A percentile compares a stretch with the other conserved stretches of the same genome.
These are phyloP conservation scores for Boloria selene DNA, from an alignment of 2,888 invertebrate species.

Conservation along the genomic window DNA sequence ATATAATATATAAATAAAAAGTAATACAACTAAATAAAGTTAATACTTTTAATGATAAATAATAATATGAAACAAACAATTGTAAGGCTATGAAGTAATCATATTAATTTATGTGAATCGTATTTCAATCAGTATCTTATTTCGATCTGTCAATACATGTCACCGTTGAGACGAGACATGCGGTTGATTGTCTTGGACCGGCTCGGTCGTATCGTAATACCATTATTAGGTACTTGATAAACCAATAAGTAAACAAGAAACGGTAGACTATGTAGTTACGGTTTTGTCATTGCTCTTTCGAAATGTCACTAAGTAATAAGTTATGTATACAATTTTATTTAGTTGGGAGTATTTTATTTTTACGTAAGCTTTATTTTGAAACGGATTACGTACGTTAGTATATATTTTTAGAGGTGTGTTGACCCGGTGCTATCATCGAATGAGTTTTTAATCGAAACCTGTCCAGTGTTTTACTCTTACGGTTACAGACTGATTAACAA, in stretches of 20 bases:
- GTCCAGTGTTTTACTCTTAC: too few species aligned
- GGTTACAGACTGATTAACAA: too few species aligned
- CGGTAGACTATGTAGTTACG: background rate
- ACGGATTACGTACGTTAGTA: too few species aligned
- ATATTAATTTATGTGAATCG: slow-evolving; percentile 10
- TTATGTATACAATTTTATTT: background rate
- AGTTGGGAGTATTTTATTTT: too few species aligned
- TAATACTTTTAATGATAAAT: too few species aligned
- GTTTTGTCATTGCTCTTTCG: background rate
- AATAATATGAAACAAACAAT: too few species aligned
- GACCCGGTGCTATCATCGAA: too few species aligned
- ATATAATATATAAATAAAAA: too few species aligned
- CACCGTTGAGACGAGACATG: slow-evolving; percentile 17
- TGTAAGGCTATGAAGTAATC: background rate
- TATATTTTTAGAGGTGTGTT: too few species aligned
- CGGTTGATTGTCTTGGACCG: slow-evolving; percentile 26
- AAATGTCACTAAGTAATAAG: background rate
- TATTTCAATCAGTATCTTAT: slow-evolving; percentile 21
- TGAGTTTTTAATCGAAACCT: too few species aligned
- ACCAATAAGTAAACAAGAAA: slow-evolving; percentile 16
- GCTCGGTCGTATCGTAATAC: slow-evolving; percentile 9
- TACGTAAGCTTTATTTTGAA: too few species aligned
- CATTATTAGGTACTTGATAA: slow-evolving; percentile 14
- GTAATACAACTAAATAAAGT: too few species aligned
- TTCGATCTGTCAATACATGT: slow-evolving; percentile 23